These are phyloP conservation scores for Orthosia gracilis DNA, from an alignment of 2,888 invertebrate genomes.

Conservation along the genomic window DNA sequence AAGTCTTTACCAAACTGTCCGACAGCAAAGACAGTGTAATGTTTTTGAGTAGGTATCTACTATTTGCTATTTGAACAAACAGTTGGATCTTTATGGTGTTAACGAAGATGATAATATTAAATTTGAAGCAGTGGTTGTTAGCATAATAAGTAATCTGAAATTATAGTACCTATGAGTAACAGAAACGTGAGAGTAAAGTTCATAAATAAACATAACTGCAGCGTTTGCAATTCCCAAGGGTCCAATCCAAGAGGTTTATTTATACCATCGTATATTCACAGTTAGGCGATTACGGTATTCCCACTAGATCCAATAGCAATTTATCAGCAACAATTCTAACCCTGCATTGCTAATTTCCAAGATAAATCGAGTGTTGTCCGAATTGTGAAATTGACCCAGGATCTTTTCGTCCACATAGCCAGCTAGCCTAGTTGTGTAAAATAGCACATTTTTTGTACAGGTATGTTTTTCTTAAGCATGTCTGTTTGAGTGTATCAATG, in stretches of 20 bases:
- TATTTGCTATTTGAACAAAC: neutral
- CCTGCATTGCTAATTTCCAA: conserved; percentile 9
- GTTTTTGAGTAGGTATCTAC: too few relatives aligned
- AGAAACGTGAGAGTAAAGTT: conserved; percentile 13
- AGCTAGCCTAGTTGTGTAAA: neutral
- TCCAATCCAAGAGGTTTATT: conserved; percentile 30
- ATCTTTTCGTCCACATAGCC: neutral
- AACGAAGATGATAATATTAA: neutral
- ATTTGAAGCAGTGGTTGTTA: neutral
- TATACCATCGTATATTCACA: conserved; percentile 35
- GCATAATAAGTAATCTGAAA: neutral
- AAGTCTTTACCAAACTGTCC: too few relatives aligned
- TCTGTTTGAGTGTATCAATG: too few relatives aligned
- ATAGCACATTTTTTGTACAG: neutral
- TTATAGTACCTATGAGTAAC: neutral
- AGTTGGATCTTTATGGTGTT: neutral
- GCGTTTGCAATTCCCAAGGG: conserved; percentile 35
- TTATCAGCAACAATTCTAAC: conserved; percentile 29
- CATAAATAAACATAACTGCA: conserved; percentile 21
- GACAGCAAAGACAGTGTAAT: too few relatives aligned
- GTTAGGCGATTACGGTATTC: conserved; percentile 44
- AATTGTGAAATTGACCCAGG: neutral
- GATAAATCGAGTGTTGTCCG: neutral
- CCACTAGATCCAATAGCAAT: conserved; percentile 25
- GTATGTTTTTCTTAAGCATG: too few relatives aligned